Conservation (phyloP, 2,888 invertebrate genomes). For the Schizaphis graminum region DNA sequence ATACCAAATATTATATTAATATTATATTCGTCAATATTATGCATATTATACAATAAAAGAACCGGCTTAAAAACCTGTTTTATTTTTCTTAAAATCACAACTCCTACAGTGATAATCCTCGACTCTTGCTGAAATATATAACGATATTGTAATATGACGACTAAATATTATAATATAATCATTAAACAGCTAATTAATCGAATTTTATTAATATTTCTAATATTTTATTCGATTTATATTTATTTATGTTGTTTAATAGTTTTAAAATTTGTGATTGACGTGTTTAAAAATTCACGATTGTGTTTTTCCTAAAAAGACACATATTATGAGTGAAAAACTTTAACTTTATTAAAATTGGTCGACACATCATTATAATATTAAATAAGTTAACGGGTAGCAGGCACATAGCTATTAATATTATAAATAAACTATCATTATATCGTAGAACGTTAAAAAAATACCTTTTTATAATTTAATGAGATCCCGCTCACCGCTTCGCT, state of each 20-base stretch:
- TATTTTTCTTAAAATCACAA: neutral
- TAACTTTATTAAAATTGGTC: neutral
- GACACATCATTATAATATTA: neutral
- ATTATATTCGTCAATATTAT: neutral
- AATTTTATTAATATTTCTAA: neutral
- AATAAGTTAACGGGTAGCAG: no score
- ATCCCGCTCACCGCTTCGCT: conserved; percentile 38
- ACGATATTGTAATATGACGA: neutral
- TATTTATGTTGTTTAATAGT: neutral
- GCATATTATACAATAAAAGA: neutral
- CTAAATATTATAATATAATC: neutral
- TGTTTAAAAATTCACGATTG: neutral
- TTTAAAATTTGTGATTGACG: neutral
- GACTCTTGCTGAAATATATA: neutral
- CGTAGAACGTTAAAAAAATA: conserved; percentile 26
- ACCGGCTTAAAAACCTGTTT: neutral
- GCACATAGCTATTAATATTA: neutral
- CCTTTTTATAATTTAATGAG: conserved; percentile 43
- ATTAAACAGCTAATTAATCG: neutral
- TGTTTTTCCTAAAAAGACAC: neutral
- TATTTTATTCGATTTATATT: neutral
- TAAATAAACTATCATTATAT: neutral
- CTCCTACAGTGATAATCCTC: neutral
- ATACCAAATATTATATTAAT: neutral
- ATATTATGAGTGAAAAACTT: neutral